These are phyloP conservation scores for Latrodectus elegans DNA, from an alignment of 2,888 invertebrate species.

Conservation along the genomic window DNA sequence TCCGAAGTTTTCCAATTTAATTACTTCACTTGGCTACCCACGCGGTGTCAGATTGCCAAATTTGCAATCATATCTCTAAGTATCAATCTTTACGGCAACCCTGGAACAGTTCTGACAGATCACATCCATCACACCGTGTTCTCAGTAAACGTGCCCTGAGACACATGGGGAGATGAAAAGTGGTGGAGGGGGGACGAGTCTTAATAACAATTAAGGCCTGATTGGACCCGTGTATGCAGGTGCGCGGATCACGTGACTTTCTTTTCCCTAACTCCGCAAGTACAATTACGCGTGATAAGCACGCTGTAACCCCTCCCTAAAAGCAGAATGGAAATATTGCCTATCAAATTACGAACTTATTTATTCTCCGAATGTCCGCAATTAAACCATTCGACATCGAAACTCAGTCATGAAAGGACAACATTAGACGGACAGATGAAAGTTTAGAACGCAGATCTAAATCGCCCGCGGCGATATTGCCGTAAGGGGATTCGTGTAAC, in stretches of 20 bases:
- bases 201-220: conserved; percentile 69
- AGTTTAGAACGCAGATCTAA: no score
- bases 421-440: no score
- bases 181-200: conserved; percentile 7
- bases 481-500: no score
- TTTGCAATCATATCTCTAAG: conserved; percentile 53
- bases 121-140: conserved; percentile 58
- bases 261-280: conserved; percentile 55
- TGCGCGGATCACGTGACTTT: conserved; percentile 51
- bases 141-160: conserved; percentile 55
- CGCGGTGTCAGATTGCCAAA: conserved; percentile 54
- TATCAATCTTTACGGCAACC: conserved; percentile 53
- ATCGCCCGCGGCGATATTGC: no score
- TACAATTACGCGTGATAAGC: conserved; percentile 67
- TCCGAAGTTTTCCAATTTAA: neutral
- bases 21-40: neutral
- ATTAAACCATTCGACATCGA: conserved; percentile 45
- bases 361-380: conserved; percentile 45
- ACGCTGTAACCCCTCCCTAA: conserved; percentile 40
- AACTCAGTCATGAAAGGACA: neutral
- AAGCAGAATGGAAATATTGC: conserved; percentile 3
- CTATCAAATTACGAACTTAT: conserved; percentile 58
- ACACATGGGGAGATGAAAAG: neutral
- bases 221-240: conserved; percentile 52
- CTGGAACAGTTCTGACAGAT: conserved; percentile 51